Evolutionary conservation across 2,797 vertebrate species (phyloP).

Genomic region (Eulemur coronatus): DNA sequence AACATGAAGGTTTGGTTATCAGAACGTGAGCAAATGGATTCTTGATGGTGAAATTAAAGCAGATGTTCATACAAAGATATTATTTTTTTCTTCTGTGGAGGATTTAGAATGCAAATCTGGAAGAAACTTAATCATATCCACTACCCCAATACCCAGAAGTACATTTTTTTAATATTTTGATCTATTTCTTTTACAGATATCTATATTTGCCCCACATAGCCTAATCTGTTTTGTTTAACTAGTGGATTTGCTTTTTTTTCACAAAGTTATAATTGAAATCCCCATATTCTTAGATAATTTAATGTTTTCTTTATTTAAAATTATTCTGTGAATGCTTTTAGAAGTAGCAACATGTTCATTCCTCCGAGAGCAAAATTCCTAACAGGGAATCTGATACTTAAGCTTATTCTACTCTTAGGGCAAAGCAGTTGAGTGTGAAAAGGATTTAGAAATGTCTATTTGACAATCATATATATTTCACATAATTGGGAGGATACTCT

Average conservation of each 20-base stretch:
- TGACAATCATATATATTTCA: neutral
- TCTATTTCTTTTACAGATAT: neutral
- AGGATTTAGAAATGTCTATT: neutral
- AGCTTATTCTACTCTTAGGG: neutral
- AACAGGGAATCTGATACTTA: neutral
- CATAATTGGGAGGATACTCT: neutral
- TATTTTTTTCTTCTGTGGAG: neutral
- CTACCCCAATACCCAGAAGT: neutral
- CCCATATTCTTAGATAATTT: neutral
- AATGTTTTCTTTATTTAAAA: constrained; percentile 22
- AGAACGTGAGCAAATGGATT: neutral
- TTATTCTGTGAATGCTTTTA: constrained; percentile 6
- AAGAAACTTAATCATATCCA: neutral
- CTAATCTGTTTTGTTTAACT: constrained; percentile 23
- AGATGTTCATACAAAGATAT: neutral
- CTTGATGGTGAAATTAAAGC: neutral
- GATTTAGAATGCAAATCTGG: neutral
- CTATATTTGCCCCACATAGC: neutral
- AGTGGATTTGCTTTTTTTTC: neutral
- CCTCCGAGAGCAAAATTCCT: neutral
- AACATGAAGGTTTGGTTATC: neutral
- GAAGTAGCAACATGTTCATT: neutral
- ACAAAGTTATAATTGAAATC: neutral
- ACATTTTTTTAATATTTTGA: neutral
- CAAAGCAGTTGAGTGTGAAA: neutral